Evolutionary conservation across 2,113 vertebrate genomes (phyloP).

Genomic region (Ranitomeya imitator): DNA sequence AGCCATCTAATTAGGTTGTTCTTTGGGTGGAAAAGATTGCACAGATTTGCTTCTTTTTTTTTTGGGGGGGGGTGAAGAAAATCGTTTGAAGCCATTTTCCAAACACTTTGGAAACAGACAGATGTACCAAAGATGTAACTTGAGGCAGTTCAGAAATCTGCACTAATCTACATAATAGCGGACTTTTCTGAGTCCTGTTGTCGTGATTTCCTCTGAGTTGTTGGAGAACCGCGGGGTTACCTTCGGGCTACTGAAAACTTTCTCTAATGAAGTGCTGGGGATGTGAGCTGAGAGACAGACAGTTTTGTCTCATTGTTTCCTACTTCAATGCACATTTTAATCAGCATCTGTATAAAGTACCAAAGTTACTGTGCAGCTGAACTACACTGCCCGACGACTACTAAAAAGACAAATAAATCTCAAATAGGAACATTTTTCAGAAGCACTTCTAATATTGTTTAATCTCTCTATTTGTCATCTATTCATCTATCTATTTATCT

Average conservation of each 20-base stretch:
- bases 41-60: slow-evolving; percentile 38
- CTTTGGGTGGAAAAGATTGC: slow-evolving; percentile 49
- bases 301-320: slow-evolving; percentile 54
- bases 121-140: slow-evolving; percentile 56
- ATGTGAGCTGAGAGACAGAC: slow-evolving; percentile 45
- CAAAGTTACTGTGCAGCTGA: slow-evolving; percentile 33
- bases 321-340: slow-evolving; percentile 57
- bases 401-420: slow-evolving; percentile 40
- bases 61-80: not conserved
- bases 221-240: slow-evolving; percentile 51
- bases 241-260: slow-evolving; percentile 54
- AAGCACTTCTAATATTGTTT: not conserved
- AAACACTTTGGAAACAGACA: slow-evolving; percentile 56
- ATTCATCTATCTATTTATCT: slow-evolving; percentile 14
- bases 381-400: slow-evolving; percentile 1
- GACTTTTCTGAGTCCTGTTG: slow-evolving; percentile 54
- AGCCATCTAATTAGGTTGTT: slow-evolving; percentile 56
- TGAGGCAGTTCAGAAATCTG: slow-evolving; percentile 55
- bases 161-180: slow-evolving; percentile 57
- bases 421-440: slow-evolving; percentile 8
- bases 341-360: slow-evolving; percentile 35
- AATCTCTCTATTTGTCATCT: not conserved
- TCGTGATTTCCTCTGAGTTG: slow-evolving; percentile 51
- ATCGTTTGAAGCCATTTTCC: slow-evolving; percentile 52
- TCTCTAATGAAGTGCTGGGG: slow-evolving; percentile 55